Evolutionary conservation across 2,113 vertebrate genomes (phyloP).

Genomic region (Dryoscopus gambensis): DNA sequence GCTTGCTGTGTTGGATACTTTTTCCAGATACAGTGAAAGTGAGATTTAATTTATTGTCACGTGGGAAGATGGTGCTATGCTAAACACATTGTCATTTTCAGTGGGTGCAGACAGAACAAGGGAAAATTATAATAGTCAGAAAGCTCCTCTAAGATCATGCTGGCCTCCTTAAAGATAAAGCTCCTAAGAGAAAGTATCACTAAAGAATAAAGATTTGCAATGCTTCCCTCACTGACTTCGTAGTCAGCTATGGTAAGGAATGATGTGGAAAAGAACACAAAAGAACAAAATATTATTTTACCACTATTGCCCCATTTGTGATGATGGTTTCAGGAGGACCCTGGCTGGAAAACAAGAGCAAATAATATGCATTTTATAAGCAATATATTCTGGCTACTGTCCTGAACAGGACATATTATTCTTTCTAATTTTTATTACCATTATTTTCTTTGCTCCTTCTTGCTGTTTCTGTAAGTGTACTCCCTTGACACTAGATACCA

Average conservation of each 20-base stretch:
- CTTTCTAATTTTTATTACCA: background rate
- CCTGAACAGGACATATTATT: background rate
- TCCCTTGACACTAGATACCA: background rate
- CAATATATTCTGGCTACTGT: background rate
- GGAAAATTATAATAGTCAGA: background rate
- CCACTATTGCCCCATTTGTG: conserved; percentile 63
- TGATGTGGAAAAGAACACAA: background rate
- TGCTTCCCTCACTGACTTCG: background rate
- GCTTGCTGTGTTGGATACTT: background rate
- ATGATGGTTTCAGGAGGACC: conserved; percentile 44
- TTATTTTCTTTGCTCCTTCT: background rate
- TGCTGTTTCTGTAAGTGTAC: background rate
- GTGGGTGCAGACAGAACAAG: background rate
- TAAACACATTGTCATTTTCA: background rate
- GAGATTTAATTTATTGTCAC: background rate
- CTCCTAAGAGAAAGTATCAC: background rate
- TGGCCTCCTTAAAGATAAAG: background rate
- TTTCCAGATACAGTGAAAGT: background rate
- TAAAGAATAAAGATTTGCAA: background rate
- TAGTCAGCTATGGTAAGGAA: background rate
- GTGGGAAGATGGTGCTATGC: background rate
- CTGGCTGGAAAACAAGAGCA: conserved; percentile 25
- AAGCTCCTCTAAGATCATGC: background rate
- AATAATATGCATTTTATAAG: background rate
- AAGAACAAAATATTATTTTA: conserved; percentile 4